phyloP scores from a whole-genome alignment of 2,113 vertebrate genomes.

The Sinocyclocheilus maitianheensis region DNA sequence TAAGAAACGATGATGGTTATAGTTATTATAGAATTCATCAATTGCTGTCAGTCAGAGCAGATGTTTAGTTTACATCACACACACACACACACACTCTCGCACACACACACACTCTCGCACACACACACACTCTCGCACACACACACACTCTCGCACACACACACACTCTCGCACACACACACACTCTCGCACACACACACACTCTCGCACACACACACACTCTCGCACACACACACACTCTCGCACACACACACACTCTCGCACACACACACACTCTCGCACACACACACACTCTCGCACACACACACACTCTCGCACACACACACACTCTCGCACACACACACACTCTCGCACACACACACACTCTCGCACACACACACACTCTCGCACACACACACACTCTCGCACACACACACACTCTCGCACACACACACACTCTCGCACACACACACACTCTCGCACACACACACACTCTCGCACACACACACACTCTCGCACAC shows the following conservation, averaged over 20 bases:
- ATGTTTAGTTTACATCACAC: not conserved
- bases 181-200: not conserved
- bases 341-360: too few species aligned
- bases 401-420: too few species aligned
- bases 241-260: not conserved
- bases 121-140: not conserved
- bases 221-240: not conserved
- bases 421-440: too few species aligned
- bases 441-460: too few species aligned
- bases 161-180: too few species aligned
- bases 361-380: too few species aligned
- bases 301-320: too few species aligned
- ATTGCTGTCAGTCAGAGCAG: not conserved
- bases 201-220: not conserved
- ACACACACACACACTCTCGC: not conserved
- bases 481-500: slow-evolving; percentile 1
- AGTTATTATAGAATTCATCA: not conserved
- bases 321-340: too few species aligned
- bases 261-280: too few species aligned
- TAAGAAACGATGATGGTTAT: not conserved
- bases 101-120: not conserved
- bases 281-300: too few species aligned
- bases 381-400: too few species aligned
- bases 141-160: not conserved
- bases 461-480: not conserved